Evolutionary conservation across 1,140 invertebrate genomes (phyloP).

Genomic region (Ceratoteleas bidentatus): DNA sequence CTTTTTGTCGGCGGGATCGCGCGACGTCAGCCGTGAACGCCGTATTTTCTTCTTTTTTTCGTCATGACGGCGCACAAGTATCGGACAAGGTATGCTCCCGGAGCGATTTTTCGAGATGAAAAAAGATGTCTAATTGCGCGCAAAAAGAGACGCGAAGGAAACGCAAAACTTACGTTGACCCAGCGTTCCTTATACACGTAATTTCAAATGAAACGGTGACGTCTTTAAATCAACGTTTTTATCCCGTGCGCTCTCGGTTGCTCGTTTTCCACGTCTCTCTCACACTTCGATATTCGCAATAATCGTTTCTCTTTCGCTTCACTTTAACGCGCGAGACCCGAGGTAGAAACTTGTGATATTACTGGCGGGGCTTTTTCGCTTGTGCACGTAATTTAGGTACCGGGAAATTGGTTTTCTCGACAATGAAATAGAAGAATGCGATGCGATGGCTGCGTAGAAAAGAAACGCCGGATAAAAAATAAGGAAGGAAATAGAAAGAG

Average conservation of each 20-base stretch:
- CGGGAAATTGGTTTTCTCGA: slow-evolving; percentile 82
- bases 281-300: slow-evolving; percentile 68
- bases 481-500: slow-evolving; percentile 55
- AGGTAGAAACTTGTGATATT: slow-evolving; percentile 79
- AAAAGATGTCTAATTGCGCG: slow-evolving; percentile 38
- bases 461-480: slow-evolving; percentile 60
- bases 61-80: neutral
- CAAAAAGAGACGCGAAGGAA: slow-evolving; percentile 27
- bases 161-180: slow-evolving; percentile 40
- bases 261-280: slow-evolving; percentile 51
- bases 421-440: slow-evolving; percentile 82
- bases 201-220: slow-evolving; percentile 82
- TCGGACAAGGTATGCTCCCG: neutral
- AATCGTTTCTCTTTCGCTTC: slow-evolving; percentile 64
- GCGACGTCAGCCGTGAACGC: slow-evolving; percentile 4
- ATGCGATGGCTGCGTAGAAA: slow-evolving; percentile 72
- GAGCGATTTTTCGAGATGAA: neutral
- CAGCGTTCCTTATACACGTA: slow-evolving; percentile 71
- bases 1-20: neutral
- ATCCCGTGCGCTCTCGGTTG: slow-evolving; percentile 62
- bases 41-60: neutral
- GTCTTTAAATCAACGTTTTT: slow-evolving; percentile 82
- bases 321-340: slow-evolving; percentile 65
- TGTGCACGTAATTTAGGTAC: slow-evolving; percentile 81
- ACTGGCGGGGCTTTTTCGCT: slow-evolving; percentile 73